Conservation (phyloP, 2,888 invertebrate species). For the Hartigia nigra region DNA sequence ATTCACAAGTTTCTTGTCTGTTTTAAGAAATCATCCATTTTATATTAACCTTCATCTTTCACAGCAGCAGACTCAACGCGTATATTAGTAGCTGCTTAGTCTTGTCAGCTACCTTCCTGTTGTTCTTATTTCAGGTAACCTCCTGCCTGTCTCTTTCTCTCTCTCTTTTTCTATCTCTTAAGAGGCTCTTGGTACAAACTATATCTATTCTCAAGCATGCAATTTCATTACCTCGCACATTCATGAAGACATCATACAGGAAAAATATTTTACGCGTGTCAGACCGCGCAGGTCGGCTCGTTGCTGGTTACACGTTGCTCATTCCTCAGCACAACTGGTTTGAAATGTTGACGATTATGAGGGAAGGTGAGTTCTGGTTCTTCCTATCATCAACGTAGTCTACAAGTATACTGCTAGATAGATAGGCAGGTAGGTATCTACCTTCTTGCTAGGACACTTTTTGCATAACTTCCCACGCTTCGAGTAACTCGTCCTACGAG, state of each 20-base stretch:
- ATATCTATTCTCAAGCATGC: background rate
- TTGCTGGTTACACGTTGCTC: background rate
- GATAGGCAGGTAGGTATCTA: background rate
- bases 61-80: background rate
- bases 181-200: background rate
- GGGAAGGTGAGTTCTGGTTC: constrained; percentile 13
- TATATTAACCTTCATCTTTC: background rate
- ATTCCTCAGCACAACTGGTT: constrained; percentile 35
- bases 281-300: constrained; percentile 9
- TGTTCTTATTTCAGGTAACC: background rate
- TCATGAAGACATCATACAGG: constrained; percentile 29
- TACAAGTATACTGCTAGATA: background rate
- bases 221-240: background rate
- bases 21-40: background rate
- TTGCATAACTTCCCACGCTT: constrained; percentile 51
- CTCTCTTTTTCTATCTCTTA: background rate
- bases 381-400: background rate
- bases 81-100: background rate
- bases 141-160: background rate
- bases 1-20: background rate
- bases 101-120: background rate
- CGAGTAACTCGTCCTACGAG: constrained; percentile 22
- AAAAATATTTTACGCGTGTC: constrained; percentile 45
- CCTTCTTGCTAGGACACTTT: constrained; percentile 31
- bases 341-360: constrained; percentile 40